Evolutionary conservation across 2,797 vertebrate species (phyloP).

Genomic region (Periparus ater): DNA sequence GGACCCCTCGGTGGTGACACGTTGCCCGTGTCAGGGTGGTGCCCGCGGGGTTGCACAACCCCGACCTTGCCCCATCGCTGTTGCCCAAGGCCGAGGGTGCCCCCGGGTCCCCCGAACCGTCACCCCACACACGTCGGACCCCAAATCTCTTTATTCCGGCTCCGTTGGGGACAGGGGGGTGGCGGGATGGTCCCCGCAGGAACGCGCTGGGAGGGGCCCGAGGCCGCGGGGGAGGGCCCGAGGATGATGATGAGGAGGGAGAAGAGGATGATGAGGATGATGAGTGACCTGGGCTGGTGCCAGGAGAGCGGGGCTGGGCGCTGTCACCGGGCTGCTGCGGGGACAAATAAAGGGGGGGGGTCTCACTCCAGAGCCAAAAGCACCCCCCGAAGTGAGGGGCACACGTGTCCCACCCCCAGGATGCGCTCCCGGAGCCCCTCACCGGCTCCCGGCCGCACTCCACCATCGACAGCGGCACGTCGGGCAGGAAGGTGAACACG

Average conservation of each 20-base stretch:
- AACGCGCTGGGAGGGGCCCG: background rate
- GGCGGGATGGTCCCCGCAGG: background rate
- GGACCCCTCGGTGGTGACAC: background rate
- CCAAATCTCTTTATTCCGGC: conserved; percentile 1
- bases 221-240: background rate
- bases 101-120: background rate
- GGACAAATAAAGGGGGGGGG: background rate
- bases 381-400: accelerated
- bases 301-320: background rate
- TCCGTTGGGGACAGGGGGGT: accelerated
- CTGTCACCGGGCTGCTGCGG: background rate
- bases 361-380: background rate
- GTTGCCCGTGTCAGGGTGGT: accelerated
- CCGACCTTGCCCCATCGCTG: background rate
- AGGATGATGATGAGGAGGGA: background rate
- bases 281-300: background rate
- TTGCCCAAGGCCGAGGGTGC: background rate
- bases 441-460: conserved; percentile 7
- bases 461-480: conserved; percentile 51
- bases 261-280: background rate
- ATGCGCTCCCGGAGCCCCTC: background rate
- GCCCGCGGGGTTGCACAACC: background rate
- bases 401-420: background rate
- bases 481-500: conserved; percentile 52
- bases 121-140: background rate